Base-by-base conservation (phyloP, 64 coral and sea anemone genomes). In the Pocillopora verrucosa region DNA sequence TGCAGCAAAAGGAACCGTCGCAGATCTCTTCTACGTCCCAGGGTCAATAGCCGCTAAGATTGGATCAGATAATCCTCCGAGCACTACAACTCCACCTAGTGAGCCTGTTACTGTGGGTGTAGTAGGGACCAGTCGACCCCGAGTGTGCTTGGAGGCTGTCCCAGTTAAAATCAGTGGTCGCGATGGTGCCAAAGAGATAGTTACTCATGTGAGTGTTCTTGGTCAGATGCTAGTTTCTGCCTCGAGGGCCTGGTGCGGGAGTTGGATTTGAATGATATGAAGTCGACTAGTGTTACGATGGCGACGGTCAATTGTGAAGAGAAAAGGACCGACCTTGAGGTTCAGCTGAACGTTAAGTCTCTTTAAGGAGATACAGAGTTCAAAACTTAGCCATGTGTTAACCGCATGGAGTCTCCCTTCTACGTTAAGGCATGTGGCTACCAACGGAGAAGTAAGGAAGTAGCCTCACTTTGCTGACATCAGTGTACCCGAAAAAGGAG, bases 401-500 rank as follows among this genome's bases (percentile, higher is more conserved):
- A 92, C 91, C 36, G 81, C 91, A 9, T 13, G 37, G 58, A 57
- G 41, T 36, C 60, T 92, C 13, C 91, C 91, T 70, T 83, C 87
- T 20, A 67, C 76, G 17, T 34, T 64, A 19, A 79, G 72, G 56
- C 84, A 87, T 34, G 35, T 92, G 25, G 76, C 84, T 4, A 87
- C 75, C 25, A 87, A 86, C 11, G 85, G 80, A n/a, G 84, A 88
- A 59, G n/a, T 87, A 34, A 88, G 73, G 16, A 87, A 80, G 38
- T 92, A 84, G 84, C 57, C 62, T 38, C 84, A 92, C 67, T 68
- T 92, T 13, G 75, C 58, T 61, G 91, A 72, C 22, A 61, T 92
- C 36, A 36, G 37, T 5, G 17, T 92, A 67, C 61, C 38, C 11
- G 91, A 87, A 63, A 87, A 60, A 9, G 83, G 73, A 77, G 36